A percentile compares a stretch with the other conserved stretches of the same genome.
These are phyloP conservation scores for Amazonetta brasiliensis DNA, from an alignment of 2,797 vertebrate genomes.

Conservation along the genomic window DNA sequence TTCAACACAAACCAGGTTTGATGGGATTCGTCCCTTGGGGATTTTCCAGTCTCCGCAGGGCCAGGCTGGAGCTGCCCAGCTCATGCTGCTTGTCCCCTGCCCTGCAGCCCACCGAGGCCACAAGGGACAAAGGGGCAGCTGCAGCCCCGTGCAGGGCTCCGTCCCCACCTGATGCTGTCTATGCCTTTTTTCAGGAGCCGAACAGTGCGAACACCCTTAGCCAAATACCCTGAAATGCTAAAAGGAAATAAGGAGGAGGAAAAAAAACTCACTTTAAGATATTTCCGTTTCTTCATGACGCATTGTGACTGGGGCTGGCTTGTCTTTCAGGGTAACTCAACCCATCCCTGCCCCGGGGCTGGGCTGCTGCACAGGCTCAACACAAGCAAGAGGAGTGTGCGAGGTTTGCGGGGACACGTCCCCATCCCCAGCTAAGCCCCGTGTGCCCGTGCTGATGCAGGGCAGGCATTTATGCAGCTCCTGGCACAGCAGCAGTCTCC, in stretches of 20 bases:
- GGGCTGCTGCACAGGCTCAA: not conserved
- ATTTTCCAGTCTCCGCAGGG: not conserved
- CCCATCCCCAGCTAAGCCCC: not conserved
- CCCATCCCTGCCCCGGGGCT: not conserved
- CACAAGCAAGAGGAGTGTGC: fast-evolving
- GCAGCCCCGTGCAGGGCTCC: fast-evolving
- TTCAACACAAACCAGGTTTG: not conserved
- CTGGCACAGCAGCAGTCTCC: not conserved
- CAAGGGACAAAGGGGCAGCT: fast-evolving
- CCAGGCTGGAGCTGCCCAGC: fast-evolving
- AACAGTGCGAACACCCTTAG: not conserved
- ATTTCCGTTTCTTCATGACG: not conserved
- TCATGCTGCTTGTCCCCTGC: not conserved
- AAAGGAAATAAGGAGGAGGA: not conserved
- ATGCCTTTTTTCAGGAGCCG: not conserved
- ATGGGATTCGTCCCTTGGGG: not conserved
- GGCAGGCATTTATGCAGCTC: not conserved
- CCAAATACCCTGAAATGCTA: not conserved
- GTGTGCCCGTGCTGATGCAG: fast-evolving
- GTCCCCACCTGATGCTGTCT: fast-evolving
- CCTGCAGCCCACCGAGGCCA: not conserved
- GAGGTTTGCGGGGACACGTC: not conserved
- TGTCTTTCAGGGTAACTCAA: not conserved
- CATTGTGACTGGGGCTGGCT: not conserved
- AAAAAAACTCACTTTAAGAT: not conserved